Percentiles rank a stretch among this genome's conserved stretches.
Conservation (phyloP, 2,888 invertebrate genomes). For the Agrenia bidenticulata region DNA sequence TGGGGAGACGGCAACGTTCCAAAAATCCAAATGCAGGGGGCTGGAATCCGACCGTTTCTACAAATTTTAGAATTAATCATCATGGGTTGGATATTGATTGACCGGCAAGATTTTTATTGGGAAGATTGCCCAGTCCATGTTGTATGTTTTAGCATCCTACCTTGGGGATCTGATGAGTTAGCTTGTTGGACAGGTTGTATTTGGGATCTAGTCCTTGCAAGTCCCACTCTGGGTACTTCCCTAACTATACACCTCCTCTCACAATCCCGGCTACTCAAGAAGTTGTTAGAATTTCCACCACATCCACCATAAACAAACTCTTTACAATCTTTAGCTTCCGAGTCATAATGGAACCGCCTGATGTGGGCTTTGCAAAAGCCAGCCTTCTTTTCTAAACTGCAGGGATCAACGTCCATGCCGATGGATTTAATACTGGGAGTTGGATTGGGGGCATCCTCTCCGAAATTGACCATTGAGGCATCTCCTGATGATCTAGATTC, state of each 20-base stretch:
- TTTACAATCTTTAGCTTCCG: constrained; percentile 32
- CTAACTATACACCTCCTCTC: constrained; percentile 24
- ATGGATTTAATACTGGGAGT: constrained; percentile 1
- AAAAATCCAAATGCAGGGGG: constrained; percentile 28
- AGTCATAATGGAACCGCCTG: constrained; percentile 40
- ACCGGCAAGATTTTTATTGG: too few relatives aligned
- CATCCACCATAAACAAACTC: constrained; percentile 52
- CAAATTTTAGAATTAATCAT: not conserved
- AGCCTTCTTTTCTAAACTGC: constrained; percentile 35
- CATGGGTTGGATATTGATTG: not conserved
- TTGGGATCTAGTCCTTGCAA: too few relatives aligned
- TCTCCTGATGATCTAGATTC: constrained; percentile 25
- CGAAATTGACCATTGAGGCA: constrained; percentile 35
- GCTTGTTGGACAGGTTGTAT: too few relatives aligned
- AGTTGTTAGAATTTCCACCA: constrained; percentile 54
- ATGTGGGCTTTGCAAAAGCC: constrained; percentile 40
- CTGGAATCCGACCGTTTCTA: constrained; percentile 4
- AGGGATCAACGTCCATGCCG: constrained; percentile 22
- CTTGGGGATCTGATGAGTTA: too few relatives aligned
- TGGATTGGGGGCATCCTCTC: constrained; percentile 18
- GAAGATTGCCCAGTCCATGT: too few relatives aligned
- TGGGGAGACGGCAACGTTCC: constrained; percentile 43
- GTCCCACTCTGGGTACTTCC: not conserved
- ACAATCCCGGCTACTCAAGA: constrained; percentile 49
- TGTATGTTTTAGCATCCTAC: too few relatives aligned